Evolutionary conservation across 2,888 invertebrate genomes (phyloP), one percentile per base, ranked within the genome.

Genomic region (Axea sp.): DNA sequence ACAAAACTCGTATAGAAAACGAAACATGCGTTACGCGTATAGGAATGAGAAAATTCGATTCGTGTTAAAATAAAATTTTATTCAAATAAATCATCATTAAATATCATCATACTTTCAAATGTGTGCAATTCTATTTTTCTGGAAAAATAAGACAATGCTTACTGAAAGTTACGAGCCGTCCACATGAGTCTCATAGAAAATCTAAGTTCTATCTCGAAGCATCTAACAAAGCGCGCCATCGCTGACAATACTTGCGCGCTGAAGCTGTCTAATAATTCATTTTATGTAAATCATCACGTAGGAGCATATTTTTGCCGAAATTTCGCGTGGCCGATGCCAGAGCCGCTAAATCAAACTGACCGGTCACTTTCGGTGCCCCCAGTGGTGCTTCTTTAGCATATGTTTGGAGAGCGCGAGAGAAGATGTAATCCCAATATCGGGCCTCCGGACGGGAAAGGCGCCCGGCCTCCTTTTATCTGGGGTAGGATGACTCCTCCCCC

Each of bases 261-360:
- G 49, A 68, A 43, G 57, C 62, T 60, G 68, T 68, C 73, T 76
- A 77, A 78, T 79, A 79, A 78, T 77, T 79, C 77, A 78, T 77
- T 73, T 77, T 76, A 79, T 79, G 77, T 77, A 78, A 79, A 79
- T 76, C 12, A 15, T 39, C 51, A 55, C 49, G 59, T 64, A 62
- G 68, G 55, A 84, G 84, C 87, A 86, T 86, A 86, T 86, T 87
- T 87, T 85, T 78, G 45, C 80, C 80, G 73, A 82, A 86, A 86
- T 86, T 87, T 85, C 82, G 81, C 83, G 79, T 77, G 80, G 78
- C 81, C 82, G 83, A 84, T 83, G 81, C 80, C 82, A 79, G 73
- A 64, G 76, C 85, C 83, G 80, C 86, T 87, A 87, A 87, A 87
- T 87, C 87, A 87, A 86, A 86, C 82, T 85, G 86, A 86, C 86